Percentiles rank a stretch among this genome's conserved stretches.
Conservation (phyloP, 2,888 invertebrate genomes). For the Silvanus unidentatus region DNA sequence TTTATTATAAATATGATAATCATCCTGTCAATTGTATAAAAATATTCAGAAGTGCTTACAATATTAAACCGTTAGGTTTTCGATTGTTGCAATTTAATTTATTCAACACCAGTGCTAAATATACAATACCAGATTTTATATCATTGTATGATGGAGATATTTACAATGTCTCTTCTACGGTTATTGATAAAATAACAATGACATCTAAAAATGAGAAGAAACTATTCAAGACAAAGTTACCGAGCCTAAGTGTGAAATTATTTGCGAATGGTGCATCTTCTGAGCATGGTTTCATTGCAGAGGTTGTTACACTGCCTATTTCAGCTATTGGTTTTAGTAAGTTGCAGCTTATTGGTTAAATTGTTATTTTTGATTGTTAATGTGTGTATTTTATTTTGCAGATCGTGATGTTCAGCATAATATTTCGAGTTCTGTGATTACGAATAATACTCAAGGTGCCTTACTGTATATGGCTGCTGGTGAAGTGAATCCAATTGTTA, state of each 20-base stretch:
- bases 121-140: slow-evolving; percentile 77
- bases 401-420: slow-evolving; percentile 90
- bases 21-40: slow-evolving; percentile 96
- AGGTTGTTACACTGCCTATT: slow-evolving; percentile 90
- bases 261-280: slow-evolving; percentile 93
- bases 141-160: slow-evolving; percentile 89
- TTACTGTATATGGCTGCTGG: slow-evolving; percentile 86
- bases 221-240: slow-evolving; percentile 67
- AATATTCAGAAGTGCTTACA: slow-evolving; percentile 82
- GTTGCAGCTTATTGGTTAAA: slow-evolving; percentile 31
- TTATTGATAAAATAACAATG: slow-evolving; percentile 67
- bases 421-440: slow-evolving; percentile 74
- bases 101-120: slow-evolving; percentile 78
- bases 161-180: slow-evolving; percentile 72
- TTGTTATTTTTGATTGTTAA: not conserved
- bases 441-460: slow-evolving; percentile 80
- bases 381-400: slow-evolving; percentile 49
- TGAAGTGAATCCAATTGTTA: slow-evolving; percentile 87
- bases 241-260: slow-evolving; percentile 81
- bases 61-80: slow-evolving; percentile 84
- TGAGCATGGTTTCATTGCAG: slow-evolving; percentile 94
- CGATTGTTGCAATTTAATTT: slow-evolving; percentile 84
- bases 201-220: slow-evolving; percentile 66
- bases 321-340: slow-evolving; percentile 85
- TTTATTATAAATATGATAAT: slow-evolving; percentile 97